Base-by-base conservation (phyloP, 2,888 invertebrate species). In the Willowsia nigromaculata region DNA sequence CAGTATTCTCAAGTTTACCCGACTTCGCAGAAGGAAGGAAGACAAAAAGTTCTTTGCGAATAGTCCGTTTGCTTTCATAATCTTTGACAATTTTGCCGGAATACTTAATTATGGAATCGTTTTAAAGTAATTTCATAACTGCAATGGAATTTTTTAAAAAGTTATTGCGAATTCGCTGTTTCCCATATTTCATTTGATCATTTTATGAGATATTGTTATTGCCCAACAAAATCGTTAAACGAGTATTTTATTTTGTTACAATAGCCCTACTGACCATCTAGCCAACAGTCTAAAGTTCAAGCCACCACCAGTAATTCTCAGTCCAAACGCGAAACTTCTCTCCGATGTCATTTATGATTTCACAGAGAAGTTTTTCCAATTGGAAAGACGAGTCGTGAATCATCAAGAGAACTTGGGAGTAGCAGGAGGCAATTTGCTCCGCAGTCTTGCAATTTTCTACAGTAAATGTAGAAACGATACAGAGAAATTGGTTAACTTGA, bases 31-130 rank as follows among this genome's bases (percentile, higher is more conserved):
- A 6, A 59, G 91, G 18, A 89, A 89, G 53, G 91, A 91, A 81
- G 91, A 91, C 83, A 85, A 88, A 27, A 76, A 89, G 18, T 89
- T 91, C 62, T 84, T 47, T 22, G 90, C 91, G 9, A 90, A 92
- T 43, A 81, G 85, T 30, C 92, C 92, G 2, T 92, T 92, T 68
- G 86, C 91, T 40, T 92, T 92, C 76, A 87, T 91, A 62, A 86
- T 92, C 43, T 92, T 90, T 68, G 92, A 92, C 53, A 89, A 71
- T 30, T 90, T 88, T 53, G 82, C 88, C 33, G 92, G 92, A 43
- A 89, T 92, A 37, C 84, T 92, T 47, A 88, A 88, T 37, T 91
- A 91, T 74, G 92, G 92, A 22, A 56, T 92, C 27, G 88, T 92
- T 37, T 91, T 92, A 25, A 89, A 90, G 82, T 86, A 89, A 68